Evolutionary conservation across 2,113 vertebrate genomes (phyloP), one percentile per base, ranked within the genome.

Genomic region (Neofelis nebulosa): DNA sequence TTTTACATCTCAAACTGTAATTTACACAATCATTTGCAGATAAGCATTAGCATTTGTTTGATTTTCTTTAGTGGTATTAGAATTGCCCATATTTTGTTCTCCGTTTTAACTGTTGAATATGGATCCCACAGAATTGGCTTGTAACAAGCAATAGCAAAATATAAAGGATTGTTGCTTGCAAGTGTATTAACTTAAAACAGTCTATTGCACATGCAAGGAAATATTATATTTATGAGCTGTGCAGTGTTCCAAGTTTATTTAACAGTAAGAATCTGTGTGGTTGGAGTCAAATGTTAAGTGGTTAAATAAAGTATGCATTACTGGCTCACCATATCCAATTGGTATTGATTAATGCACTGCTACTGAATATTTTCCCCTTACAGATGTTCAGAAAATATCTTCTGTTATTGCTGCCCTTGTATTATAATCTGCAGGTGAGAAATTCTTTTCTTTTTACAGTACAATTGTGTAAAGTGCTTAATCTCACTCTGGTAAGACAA

Each of bases 241-340:
- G 31, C 91, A 79, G 57, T 91, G 66, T 91, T 79, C 61, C 89
- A 92, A 69, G 69, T 96, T 94, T 94, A 97, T 97, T 96, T 97
- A 97, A 90, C 52, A 45, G 66, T 88, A 78, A 85, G 87, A 90
- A 50, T 78, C 65, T 94, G 36, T 82, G 88, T 87, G 76, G 89
- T 78, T 95, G 14, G 93, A 98, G 96, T 98, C 93, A 97, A 93
- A 97, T 97, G 95, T 97, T 97, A 97, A 96, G 81, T 91, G 71
- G 52, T 93, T 95, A 96, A 94, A 94, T 97, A 88, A 98, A 97
- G 73, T 95, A 69, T 78, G 65, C 87, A 69, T 93, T 91, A 91
- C 76, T 66, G 66, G 52, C 80, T 96, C 33, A 66, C 88, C 80
- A 31, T 96, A 89, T 68, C 79, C 89, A 86, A 36, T 84, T 97